A percentile compares a stretch with the other conserved stretches of the same genome.
phyloP scores from a whole-genome alignment of 2,888 invertebrate genomes.

The Parelbella ahira region DNA sequence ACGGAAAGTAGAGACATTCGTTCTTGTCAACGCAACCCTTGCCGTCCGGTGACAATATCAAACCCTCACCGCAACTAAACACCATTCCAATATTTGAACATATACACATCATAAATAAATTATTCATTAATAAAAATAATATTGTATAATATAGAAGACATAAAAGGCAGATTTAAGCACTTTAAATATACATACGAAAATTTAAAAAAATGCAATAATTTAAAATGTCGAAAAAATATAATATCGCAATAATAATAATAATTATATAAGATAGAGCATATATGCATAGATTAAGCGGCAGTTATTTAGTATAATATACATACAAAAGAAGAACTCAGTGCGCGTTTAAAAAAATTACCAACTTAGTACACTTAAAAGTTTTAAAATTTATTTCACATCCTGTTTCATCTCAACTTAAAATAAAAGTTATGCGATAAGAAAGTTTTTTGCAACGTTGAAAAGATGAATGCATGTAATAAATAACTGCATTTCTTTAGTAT shows the following conservation, averaged over 20 bases:
- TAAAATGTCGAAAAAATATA: conserved; percentile 3
- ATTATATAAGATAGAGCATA: conserved; percentile 1
- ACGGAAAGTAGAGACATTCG: conserved; percentile 96
- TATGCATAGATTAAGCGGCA: conserved; percentile 16
- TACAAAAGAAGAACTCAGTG: conserved; percentile 36
- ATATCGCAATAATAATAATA: conserved; percentile 6
- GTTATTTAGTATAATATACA: conserved; percentile 11
- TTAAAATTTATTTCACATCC: conserved; percentile 5
- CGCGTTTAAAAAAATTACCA: conserved; percentile 32
- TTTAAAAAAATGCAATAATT: too few relatives aligned
- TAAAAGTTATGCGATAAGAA: conserved; percentile 10
- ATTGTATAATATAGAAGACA: background rate
- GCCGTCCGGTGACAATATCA: conserved; percentile 92
- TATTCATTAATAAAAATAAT: conserved; percentile 26
- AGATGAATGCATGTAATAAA: conserved; percentile 17
- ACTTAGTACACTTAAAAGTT: conserved; percentile 14
- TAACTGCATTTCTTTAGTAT: conserved; percentile 6
- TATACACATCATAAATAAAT: conserved; percentile 31
- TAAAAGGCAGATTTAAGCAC: conserved; percentile 6
- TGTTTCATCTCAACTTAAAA: conserved; percentile 3
- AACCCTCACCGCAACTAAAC: conserved; percentile 95
- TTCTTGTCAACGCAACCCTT: conserved; percentile 97
- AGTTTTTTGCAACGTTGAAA: conserved; percentile 5
- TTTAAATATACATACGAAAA: conserved; percentile 3
- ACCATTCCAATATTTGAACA: conserved; percentile 56